Conservation (phyloP, 2,113 vertebrate genomes). For the Peromyscus polionotus region DNA sequence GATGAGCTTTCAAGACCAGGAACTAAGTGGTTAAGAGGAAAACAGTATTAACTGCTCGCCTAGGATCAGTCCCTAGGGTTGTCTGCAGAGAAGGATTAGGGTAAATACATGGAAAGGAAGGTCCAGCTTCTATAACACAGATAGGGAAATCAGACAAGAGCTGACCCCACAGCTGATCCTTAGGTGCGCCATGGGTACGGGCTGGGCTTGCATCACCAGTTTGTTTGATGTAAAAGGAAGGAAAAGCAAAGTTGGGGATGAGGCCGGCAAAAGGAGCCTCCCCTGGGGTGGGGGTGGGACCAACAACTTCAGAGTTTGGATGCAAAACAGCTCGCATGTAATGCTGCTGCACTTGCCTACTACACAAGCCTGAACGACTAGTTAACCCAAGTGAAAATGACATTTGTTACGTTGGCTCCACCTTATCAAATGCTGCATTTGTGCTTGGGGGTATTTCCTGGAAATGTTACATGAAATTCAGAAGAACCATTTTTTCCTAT, state of each 20-base stretch:
- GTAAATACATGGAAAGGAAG: not conserved
- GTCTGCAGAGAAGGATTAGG: constrained; percentile 56
- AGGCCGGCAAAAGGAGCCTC: not conserved
- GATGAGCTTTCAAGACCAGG: not conserved
- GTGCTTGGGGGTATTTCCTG: not conserved
- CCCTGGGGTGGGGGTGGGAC: no score
- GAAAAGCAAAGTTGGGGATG: not conserved
- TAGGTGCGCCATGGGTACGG: not conserved
- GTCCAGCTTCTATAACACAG: not conserved
- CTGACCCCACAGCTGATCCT: not conserved
- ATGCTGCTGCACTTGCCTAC: not conserved
- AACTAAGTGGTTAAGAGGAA: constrained; percentile 53
- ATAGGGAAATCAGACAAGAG: not conserved
- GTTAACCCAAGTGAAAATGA: not conserved
- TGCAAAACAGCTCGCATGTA: not conserved
- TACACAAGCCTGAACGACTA: not conserved
- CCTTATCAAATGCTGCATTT: not conserved
- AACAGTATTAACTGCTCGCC: not conserved
- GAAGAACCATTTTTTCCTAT: not conserved
- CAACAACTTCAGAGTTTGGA: not conserved
- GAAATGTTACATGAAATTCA: constrained; percentile 45
- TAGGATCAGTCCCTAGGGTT: constrained; percentile 57
- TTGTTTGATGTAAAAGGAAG: not conserved
- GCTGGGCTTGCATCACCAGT: not conserved
- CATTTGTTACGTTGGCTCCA: no score